A percentile compares a stretch with the other conserved stretches of the same genome.
These are phyloP conservation scores for Meteorus sp. DNA, from an alignment of 1,140 invertebrate genomes.

Conservation along the genomic window DNA sequence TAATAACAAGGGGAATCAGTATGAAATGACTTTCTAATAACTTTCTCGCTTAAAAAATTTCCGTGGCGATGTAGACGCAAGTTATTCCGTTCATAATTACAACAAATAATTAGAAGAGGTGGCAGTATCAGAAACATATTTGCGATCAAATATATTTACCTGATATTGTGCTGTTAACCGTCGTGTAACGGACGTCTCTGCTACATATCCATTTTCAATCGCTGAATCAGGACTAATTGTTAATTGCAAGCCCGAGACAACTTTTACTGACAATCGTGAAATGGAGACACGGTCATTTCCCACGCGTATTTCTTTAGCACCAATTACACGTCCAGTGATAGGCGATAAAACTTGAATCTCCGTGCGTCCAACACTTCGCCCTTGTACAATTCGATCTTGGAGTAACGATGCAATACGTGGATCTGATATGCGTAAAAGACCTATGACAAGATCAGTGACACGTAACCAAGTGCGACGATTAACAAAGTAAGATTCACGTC, in stretches of 20 bases:
- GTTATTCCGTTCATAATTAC: no score
- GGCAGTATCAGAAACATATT: no score
- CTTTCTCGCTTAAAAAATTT: no score
- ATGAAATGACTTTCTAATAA: no score
- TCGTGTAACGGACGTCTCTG: slow-evolving; percentile 83
- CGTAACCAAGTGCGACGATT: slow-evolving; percentile 83
- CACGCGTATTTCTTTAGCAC: slow-evolving; percentile 87
- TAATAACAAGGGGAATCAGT: no score
- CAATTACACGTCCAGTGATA: slow-evolving; percentile 88
- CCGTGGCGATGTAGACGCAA: no score
- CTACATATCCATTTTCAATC: slow-evolving; percentile 86
- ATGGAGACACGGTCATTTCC: slow-evolving; percentile 89
- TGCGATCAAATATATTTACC: slow-evolving; percentile 62
- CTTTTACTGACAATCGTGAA: slow-evolving; percentile 77
- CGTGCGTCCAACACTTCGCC: slow-evolving; percentile 83
- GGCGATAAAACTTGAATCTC: slow-evolving; percentile 93
- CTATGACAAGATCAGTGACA: slow-evolving; percentile 87
- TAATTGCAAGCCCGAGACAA: slow-evolving; percentile 88
- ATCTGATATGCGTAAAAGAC: slow-evolving; percentile 83
- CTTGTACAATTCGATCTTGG: slow-evolving; percentile 80
- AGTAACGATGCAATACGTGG: slow-evolving; percentile 82
- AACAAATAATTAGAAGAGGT: no score
- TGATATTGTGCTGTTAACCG: slow-evolving; percentile 92
- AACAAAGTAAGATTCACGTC: slow-evolving; percentile 85
- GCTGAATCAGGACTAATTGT: slow-evolving; percentile 82